Base-by-base conservation (phyloP, 2,888 invertebrate species). In the Osedax fenrisi region DNA sequence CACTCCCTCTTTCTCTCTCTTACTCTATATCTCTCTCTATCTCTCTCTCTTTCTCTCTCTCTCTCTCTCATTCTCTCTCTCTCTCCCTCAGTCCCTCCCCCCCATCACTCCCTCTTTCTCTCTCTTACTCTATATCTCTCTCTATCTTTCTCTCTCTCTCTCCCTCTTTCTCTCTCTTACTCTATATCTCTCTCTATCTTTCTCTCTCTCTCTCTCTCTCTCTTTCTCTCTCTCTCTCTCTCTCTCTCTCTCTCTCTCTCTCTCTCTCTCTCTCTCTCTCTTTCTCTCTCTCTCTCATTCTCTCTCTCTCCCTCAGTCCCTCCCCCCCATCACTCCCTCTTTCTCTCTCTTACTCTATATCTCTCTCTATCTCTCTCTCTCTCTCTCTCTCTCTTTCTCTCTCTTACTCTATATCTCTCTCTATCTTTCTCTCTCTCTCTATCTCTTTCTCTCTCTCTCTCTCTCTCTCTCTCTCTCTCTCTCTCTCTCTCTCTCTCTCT, bases 221-320 rank as follows among this genome's bases (percentile, higher is more conserved):
- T 66, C 66, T 25, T 13, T 66, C 66, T 25, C 17, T 66, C 66
- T 25, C 17, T 66, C 66, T 25, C 17, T 66, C 66, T 25, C 17
- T 66, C 66, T 22, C 17, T 66, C 66, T 25, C 17, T 66, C 66
- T 22, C 17, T 66, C 66, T 25, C 17, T 66, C 66, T 25, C 22
- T 66, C 66, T 25, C 22, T 66, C 66, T 17, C 13, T 66, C 66
- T 25, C 22, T 66, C 66, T 25, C 22, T 66, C 66, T 25, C 17
- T 66, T 22, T 25, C 22, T 66, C 66, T 25, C 22, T 66, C n/a
- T 25, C 22, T 66, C 66, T 25, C 22, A n/a, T 22, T 25, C 17
- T 66, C 66, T 25, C 22, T 66, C 66, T 25, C 22, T 66, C 66
- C 66, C 22, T 66, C 66, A 13, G 66, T 66, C 66, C 66, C 22